Evolutionary conservation across 2,888 invertebrate species (phyloP).

Genomic region (Pyrrhosoma nymphula): DNA sequence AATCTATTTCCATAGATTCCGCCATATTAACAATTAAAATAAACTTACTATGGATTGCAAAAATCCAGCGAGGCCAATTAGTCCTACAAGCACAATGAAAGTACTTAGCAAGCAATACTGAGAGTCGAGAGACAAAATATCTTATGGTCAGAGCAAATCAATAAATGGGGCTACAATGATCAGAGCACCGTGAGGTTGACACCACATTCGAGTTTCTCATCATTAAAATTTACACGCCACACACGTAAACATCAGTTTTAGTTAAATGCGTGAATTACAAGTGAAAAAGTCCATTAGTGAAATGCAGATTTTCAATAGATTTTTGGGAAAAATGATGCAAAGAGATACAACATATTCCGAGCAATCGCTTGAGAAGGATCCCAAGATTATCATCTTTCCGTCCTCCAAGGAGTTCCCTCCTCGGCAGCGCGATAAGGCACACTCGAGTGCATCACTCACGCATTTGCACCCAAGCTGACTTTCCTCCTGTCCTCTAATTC

Average conservation of each 20-base stretch:
- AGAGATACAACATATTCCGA: too few species aligned
- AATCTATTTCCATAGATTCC: neutral
- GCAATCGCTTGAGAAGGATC: too few species aligned
- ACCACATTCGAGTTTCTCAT: neutral
- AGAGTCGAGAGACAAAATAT: neutral
- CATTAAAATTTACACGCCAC: neutral
- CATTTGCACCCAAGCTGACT: neutral
- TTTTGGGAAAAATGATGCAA: neutral
- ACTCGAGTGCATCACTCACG: neutral
- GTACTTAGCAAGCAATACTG: neutral
- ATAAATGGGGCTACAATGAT: neutral
- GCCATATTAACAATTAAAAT: neutral
- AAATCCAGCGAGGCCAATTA: neutral
- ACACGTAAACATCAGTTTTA: neutral
- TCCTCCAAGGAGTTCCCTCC: too few species aligned
- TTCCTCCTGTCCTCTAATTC: conserved; percentile 83
- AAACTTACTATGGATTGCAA: neutral
- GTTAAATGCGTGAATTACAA: neutral
- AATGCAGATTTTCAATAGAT: neutral
- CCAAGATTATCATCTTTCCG: too few species aligned
- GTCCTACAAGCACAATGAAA: neutral
- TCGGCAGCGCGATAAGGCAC: too few species aligned
- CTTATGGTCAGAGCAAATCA: neutral
- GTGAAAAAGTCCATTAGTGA: neutral
- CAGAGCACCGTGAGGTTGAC: neutral